Conservation (phyloP, 1,140 invertebrate genomes). For the Hermetia illucens region DNA sequence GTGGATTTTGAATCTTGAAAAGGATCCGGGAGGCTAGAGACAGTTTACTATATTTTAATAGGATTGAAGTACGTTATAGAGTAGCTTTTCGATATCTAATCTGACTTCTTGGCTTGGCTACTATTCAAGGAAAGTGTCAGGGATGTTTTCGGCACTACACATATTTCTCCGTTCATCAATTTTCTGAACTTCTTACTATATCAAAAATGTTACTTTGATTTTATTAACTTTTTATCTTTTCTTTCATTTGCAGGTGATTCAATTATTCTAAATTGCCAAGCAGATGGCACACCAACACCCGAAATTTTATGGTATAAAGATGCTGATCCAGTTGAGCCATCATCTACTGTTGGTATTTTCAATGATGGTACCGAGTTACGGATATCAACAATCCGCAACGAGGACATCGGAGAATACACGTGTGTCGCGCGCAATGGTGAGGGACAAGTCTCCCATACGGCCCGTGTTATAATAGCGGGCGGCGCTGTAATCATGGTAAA, state of each 20-base stretch:
- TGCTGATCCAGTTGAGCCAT: slow-evolving; percentile 74
- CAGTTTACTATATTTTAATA: too few relatives aligned
- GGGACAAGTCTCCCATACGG: slow-evolving; percentile 85
- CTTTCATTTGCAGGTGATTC: slow-evolving; percentile 54
- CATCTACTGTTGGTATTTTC: slow-evolving; percentile 70
- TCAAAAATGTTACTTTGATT: slow-evolving; percentile 2
- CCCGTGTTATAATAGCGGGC: slow-evolving; percentile 89
- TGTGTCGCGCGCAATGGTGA: slow-evolving; percentile 89
- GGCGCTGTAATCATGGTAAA: slow-evolving; percentile 57
- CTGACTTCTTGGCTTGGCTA: too few relatives aligned
- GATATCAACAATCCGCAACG: slow-evolving; percentile 76
- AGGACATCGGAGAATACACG: slow-evolving; percentile 90
- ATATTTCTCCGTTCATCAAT: too few relatives aligned
- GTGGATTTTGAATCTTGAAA: too few relatives aligned
- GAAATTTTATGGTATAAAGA: slow-evolving; percentile 87
- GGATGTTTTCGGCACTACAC: too few relatives aligned
- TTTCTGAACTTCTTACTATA: background rate
- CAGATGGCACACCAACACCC: slow-evolving; percentile 79
- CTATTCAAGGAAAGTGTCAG: too few relatives aligned
- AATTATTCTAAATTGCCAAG: slow-evolving; percentile 89
- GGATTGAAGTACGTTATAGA: too few relatives aligned
- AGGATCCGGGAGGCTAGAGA: too few relatives aligned
- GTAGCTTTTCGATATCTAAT: too few relatives aligned
- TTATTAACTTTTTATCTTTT: slow-evolving; percentile 5
- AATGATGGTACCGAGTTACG: slow-evolving; percentile 83